These are phyloP conservation scores for Megaceryle torquata DNA, from an alignment of 2,113 vertebrate species.

Conservation along the genomic window DNA sequence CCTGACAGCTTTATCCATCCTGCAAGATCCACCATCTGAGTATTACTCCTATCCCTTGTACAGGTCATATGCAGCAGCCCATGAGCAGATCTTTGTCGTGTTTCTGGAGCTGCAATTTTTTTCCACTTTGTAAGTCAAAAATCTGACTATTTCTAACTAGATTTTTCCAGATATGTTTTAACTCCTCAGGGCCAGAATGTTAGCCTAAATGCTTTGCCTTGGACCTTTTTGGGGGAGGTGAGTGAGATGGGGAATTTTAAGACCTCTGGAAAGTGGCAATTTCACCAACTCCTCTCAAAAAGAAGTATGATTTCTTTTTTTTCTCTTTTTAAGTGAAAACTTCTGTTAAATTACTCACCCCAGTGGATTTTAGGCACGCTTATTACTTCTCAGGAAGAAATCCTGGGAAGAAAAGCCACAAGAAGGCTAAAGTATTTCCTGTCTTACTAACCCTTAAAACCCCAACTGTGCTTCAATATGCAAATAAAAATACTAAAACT, in stretches of 20 bases:
- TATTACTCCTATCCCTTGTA: rapidly evolving
- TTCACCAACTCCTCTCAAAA: neutral
- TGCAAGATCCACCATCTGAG: neutral
- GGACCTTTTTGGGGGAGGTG: neutral
- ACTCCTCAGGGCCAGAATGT: neutral
- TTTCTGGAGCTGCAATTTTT: neutral
- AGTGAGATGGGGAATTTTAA: neutral
- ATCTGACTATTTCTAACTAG: neutral
- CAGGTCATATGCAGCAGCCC: rapidly evolving
- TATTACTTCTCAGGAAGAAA: neutral
- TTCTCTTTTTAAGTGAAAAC: neutral
- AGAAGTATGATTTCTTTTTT: neutral
- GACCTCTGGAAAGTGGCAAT: neutral
- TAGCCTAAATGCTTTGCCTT: neutral
- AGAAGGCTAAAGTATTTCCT: neutral
- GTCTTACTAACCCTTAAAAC: neutral
- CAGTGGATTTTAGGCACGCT: neutral
- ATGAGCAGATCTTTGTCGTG: neutral
- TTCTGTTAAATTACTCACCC: neutral
- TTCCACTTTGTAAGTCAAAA: neutral
- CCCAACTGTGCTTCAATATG: rapidly evolving
- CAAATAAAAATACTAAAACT: neutral
- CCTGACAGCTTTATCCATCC: neutral
- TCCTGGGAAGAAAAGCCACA: neutral
- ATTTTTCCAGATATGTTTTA: neutral